phyloP scores from a whole-genome alignment of 2,797 vertebrate species.

The Amblyopsis hoosieri region DNA sequence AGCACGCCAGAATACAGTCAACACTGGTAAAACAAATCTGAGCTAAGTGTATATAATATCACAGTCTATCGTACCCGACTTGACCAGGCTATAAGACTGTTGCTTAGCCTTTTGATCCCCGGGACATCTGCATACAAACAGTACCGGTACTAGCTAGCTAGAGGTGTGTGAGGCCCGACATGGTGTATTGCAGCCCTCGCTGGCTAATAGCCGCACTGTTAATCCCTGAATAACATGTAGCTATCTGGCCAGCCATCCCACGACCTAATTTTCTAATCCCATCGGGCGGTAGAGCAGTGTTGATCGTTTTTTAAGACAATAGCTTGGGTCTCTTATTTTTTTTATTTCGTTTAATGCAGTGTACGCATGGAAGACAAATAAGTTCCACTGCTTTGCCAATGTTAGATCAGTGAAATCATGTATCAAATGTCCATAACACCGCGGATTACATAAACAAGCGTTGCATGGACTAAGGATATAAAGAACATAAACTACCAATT shows the following conservation, averaged over 20 bases:
- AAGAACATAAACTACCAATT: too few relatives aligned
- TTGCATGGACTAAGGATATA: too few relatives aligned
- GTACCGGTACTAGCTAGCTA: conserved; percentile 1
- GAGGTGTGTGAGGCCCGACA: conserved; percentile 27
- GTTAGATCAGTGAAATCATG: too few relatives aligned
- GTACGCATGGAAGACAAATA: not conserved
- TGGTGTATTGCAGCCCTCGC: conserved; percentile 36
- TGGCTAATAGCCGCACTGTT: conserved; percentile 51
- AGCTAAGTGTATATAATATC: not conserved
- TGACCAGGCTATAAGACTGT: not conserved
- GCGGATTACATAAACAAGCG: too few relatives aligned
- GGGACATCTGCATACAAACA: not conserved
- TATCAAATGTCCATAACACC: too few relatives aligned
- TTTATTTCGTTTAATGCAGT: not conserved
- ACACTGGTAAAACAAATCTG: fast-evolving
- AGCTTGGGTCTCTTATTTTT: not conserved
- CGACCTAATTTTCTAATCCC: conserved; percentile 81
- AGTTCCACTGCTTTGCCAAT: too few relatives aligned
- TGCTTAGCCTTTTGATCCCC: not conserved
- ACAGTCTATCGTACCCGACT: not conserved
- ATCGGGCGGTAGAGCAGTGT: conserved; percentile 47
- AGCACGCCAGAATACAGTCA: not conserved
- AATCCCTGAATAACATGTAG: conserved; percentile 71
- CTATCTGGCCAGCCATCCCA: conserved; percentile 69
- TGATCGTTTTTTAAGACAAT: conserved; percentile 6